A percentile compares a stretch with the other conserved stretches of the same genome.
Evolutionary conservation across 1,140 invertebrate genomes (phyloP).

Genomic region (Thalassaphorura encarpata): DNA sequence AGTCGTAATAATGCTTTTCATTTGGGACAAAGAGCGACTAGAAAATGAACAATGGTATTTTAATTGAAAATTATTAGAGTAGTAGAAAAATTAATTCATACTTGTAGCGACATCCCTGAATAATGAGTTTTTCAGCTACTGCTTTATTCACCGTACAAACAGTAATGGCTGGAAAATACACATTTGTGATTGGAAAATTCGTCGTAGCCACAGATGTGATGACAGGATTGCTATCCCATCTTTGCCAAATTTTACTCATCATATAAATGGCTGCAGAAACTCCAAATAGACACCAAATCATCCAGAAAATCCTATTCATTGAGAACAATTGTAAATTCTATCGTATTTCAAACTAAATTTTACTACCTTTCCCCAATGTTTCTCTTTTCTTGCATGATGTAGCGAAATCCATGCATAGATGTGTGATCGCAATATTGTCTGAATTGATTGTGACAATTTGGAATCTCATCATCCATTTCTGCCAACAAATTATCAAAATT

Average conservation of each 20-base stretch:
- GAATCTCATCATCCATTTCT: slow-evolving; percentile 13
- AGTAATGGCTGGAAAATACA: slow-evolving; percentile 32
- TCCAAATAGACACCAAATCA: slow-evolving; percentile 30
- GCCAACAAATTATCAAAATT: neutral
- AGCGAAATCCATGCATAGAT: slow-evolving; percentile 20
- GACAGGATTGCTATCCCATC: slow-evolving; percentile 30
- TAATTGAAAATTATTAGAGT: no score
- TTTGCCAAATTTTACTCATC: slow-evolving; percentile 30
- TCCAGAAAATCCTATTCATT: slow-evolving; percentile 28
- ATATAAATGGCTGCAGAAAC: slow-evolving; percentile 27
- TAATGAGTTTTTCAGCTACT: slow-evolving; percentile 32
- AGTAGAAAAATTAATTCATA: no score
- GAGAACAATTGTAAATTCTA: slow-evolving; percentile 3
- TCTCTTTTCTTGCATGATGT: slow-evolving; percentile 28
- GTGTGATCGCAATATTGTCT: slow-evolving; percentile 19
- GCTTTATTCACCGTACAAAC: slow-evolving; percentile 33
- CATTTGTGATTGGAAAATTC: slow-evolving; percentile 23
- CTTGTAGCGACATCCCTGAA: slow-evolving; percentile 30
- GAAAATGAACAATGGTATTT: no score
- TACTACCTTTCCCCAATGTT: slow-evolving; percentile 27
- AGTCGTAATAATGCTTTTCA: slow-evolving; percentile 26
- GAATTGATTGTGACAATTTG: slow-evolving; percentile 14
- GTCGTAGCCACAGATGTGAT: slow-evolving; percentile 27
- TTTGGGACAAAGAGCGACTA: slow-evolving; percentile 25
- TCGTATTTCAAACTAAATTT: neutral